Evolutionary conservation across 2,888 invertebrate genomes (phyloP), one percentile per base, ranked within the genome.

Genomic region (Teleogryllus oceanicus): DNA sequence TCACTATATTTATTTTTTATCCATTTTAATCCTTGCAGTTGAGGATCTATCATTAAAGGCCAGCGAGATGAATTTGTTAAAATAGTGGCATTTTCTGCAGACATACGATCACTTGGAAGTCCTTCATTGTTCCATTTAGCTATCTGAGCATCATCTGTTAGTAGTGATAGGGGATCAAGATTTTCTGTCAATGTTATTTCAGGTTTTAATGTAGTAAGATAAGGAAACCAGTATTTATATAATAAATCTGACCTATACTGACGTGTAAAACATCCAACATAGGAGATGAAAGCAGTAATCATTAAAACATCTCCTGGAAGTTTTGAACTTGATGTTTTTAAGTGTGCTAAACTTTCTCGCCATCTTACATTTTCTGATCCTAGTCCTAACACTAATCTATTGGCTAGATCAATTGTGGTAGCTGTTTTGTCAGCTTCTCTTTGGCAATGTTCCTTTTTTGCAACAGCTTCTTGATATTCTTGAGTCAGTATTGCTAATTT

Each of bases 21-120:
- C 98, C 98, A 98, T 87, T 97, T 97, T 79, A 97, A 91, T 21
- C 96, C 96, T 89, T 96, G 96, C 78, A 91, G 87, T 87, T 97
- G 97, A 0, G 97, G 97, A 88, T 98, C 98, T 83, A 98, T 97
- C 92, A 98, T 96, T 21, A 98, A 89, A 0, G 98, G 97, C 96
- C 97, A 98, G 49, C 97, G 89, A 75, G 96, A 93, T 0, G 96
- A 96, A 87, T 94, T 95, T 21, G 93, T 93, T 79, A 98, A 89
- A 83, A 98, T 97, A 21, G 95, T 95, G 10, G 97, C 98, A 87
- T 98, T 98, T 87, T 98, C 97, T 0, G 96, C 91, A 11, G 97
- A 97, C 96, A 97, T 97, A 78, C 94, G 90, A 86, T 98, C 98
- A 78, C 93, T 94, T 8, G 98, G 98, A 78, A 98, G 88, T 81